Base-by-base conservation (phyloP, 2,888 invertebrate species). In the Clanis bilineata region DNA sequence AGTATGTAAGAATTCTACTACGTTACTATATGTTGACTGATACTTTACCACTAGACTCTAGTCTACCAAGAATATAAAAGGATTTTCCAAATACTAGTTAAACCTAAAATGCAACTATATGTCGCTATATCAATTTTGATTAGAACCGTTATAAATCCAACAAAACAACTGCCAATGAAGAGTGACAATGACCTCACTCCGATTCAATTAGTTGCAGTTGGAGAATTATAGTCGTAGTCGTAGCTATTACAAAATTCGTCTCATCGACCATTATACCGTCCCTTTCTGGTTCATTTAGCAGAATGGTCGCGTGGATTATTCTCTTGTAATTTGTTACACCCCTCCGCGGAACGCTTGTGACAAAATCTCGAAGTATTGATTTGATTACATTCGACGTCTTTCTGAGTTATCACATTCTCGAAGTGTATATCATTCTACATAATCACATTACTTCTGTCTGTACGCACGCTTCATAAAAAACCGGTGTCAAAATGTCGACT, bases 211-310 rank as follows among this genome's bases (percentile, higher is more conserved):
- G 61, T 59, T 70, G 65, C 70, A 69, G 63, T 68, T 67, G 59
- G 72, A 69, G 64, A 71, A 72, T 72, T 65, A 71, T 74, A 69
- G 68, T 70, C 69, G 69, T 74, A 69, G 68, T 70, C 69, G 69
- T 70, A 63, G 64, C 60, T 66, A 69, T 64, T 70, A 75, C 74
- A 74, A 73, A 74, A 74, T 75, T 74, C 70, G 61, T 77, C 67
- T 65, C 71, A 65, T 69, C 62, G 60, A 63, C 64, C 64, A 68
- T 72, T 71, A 70, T 70, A 66, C 66, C 63, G 69, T 72, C 76
- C 70, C 70, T 77, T 79, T 77, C 76, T 73, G 70, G 68, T 74
- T 76, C 76, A 77, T 80, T 82, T 68, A 68, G 62, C 71, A 67
- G 67, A 65, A 76, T 74, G 73, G 70, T 68, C 66, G 63, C 66